Conservation (phyloP, 64 coral and sea anemone genomes). For the Porites australiensis region DNA sequence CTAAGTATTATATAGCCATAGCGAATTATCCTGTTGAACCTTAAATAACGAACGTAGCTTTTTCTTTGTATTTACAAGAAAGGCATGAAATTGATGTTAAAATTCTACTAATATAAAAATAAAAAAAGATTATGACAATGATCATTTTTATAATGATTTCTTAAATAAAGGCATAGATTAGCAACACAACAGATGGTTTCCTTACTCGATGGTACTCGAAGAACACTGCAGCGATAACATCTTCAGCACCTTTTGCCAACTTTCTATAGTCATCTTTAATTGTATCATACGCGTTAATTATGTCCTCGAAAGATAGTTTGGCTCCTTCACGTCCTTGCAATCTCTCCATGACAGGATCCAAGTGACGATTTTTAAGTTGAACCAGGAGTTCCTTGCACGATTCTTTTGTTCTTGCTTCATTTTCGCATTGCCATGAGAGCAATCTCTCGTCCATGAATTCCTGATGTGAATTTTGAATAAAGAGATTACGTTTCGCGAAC, state of each 20-base stretch:
- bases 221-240: constrained; percentile 33
- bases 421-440: background rate
- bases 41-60: no score
- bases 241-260: constrained; percentile 9
- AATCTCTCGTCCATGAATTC: background rate
- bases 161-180: no score
- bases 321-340: background rate
- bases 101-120: no score
- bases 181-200: no score
- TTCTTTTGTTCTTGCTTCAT: background rate
- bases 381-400: background rate
- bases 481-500: no score
- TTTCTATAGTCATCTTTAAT: constrained; percentile 22
- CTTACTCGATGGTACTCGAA: constrained; percentile 54
- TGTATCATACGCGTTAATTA: constrained; percentile 22
- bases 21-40: no score
- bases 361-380: background rate
- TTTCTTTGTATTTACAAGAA: no score
- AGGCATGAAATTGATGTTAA: no score
- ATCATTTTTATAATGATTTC: no score
- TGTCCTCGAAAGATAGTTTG: constrained; percentile 46
- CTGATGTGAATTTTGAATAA: no score
- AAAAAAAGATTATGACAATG: no score
- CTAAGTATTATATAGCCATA: no score
- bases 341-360: background rate